These are phyloP conservation scores for Hemicentrotus pulcherrimus DNA, from an alignment of 35 echinoderm and acorn worm genomes.

Conservation along the genomic window DNA sequence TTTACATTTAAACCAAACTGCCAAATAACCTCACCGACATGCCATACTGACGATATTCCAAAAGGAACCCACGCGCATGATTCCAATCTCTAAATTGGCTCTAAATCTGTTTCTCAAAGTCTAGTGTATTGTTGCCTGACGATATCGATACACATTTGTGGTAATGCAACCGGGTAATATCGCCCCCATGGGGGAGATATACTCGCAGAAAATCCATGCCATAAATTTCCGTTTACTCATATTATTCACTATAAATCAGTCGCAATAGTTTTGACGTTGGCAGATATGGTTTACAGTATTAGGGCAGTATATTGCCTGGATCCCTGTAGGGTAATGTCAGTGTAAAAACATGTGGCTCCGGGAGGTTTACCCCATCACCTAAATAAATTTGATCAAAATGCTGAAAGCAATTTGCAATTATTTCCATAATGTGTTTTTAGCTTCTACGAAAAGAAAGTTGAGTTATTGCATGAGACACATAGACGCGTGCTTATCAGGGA, in stretches of 20 bases:
- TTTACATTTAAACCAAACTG: not conserved
- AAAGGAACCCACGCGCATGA: not conserved
- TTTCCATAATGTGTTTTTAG: not conserved
- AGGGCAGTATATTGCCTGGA: not conserved
- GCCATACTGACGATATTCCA: not conserved
- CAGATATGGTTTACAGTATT: conserved; percentile 13
- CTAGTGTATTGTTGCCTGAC: not conserved
- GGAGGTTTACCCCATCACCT: not conserved
- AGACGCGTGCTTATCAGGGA: too few relatives aligned
- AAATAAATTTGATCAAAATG: not conserved
- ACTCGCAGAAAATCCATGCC: not conserved
- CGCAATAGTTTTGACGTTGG: not conserved
- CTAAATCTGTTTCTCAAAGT: not conserved
- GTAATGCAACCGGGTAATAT: not conserved
- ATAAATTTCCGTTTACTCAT: not conserved
- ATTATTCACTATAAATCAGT: conserved; percentile 8
- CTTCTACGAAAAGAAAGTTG: not conserved
- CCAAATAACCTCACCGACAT: too few relatives aligned
- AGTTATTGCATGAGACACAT: not conserved
- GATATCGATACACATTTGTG: not conserved
- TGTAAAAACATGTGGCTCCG: not conserved
- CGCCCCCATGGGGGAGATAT: not conserved
- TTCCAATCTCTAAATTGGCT: not conserved
- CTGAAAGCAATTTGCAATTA: not conserved
- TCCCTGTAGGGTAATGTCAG: not conserved